Conservation (phyloP, 1,140 invertebrate genomes). For the Drosophila navojoa region DNA sequence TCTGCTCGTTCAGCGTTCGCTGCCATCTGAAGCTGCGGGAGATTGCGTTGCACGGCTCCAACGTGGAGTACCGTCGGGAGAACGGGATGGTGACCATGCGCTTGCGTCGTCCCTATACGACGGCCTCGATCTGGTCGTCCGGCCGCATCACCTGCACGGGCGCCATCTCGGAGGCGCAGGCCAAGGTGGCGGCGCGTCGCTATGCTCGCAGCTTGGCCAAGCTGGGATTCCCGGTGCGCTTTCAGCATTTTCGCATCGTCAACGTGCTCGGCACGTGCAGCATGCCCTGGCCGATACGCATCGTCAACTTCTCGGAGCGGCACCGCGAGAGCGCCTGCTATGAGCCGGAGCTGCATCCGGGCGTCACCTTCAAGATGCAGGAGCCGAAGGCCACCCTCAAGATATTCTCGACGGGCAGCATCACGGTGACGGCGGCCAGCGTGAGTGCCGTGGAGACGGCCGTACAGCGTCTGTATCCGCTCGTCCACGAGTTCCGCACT, state of each 20-base stretch:
- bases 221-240: conserved; percentile 94
- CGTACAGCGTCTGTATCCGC: conserved; percentile 96
- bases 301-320: conserved; percentile 93
- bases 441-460: conserved; percentile 94
- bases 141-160: conserved; percentile 98
- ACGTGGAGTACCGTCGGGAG: conserved; percentile 98
- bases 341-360: conserved; percentile 98
- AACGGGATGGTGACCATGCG: conserved; percentile 99
- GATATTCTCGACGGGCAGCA: conserved; percentile 98
- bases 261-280: conserved; percentile 98
- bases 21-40: conserved; percentile 98
- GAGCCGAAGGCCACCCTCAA: conserved; percentile 96
- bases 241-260: conserved; percentile 97
- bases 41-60: conserved; percentile 95
- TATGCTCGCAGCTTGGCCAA: conserved; percentile 96
- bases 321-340: conserved; percentile 94
- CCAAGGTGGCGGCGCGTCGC: conserved; percentile 94
- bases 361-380: conserved; percentile 96
- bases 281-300: conserved; percentile 98
- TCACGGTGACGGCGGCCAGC: conserved; percentile 97
- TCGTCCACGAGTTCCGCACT: conserved; percentile 95
- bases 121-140: conserved; percentile 98
- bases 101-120: conserved; percentile 94
- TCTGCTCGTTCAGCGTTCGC: conserved; percentile 98
- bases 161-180: conserved; percentile 93